These are phyloP conservation scores for Anoplophora glabripennis DNA, from an alignment of 1,140 invertebrate species.

Conservation along the genomic window DNA sequence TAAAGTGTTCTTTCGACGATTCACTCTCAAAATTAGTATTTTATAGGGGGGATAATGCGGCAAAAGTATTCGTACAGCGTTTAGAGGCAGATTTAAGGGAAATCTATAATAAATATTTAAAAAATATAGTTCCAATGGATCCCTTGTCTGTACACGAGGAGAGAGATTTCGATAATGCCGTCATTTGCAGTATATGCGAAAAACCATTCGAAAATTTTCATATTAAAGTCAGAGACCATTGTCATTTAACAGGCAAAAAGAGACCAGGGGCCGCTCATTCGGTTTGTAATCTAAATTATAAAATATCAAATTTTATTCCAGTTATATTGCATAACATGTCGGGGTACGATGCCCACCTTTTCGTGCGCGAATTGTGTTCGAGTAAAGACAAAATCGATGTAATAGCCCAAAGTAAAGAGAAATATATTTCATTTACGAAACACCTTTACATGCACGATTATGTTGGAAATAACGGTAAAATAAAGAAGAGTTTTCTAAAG, in stretches of 20 bases:
- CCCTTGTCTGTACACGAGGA: too few species aligned
- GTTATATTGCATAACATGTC: constrained; percentile 6
- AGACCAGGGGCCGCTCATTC: neutral
- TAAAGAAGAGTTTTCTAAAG: constrained; percentile 21
- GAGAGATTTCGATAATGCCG: too few species aligned
- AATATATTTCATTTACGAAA: constrained; percentile 30
- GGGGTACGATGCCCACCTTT: constrained; percentile 10
- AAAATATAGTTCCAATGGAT: too few species aligned
- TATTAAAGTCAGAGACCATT: constrained; percentile 36
- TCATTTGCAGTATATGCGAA: constrained; percentile 21
- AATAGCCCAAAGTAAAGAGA: constrained; percentile 7
- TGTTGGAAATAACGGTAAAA: constrained; percentile 6
- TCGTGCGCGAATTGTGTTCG: constrained; percentile 1
- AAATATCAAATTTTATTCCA: constrained; percentile 5
- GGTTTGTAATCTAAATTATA: constrained; percentile 2
- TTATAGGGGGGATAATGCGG: neutral
- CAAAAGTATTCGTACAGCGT: neutral
- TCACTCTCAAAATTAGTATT: neutral
- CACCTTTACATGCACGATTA: constrained; percentile 23
- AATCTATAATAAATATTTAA: too few species aligned
- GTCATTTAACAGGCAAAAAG: constrained; percentile 37
- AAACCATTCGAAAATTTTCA: constrained; percentile 26
- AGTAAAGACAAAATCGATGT: neutral
- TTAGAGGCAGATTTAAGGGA: too few species aligned
- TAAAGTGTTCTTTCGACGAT: constrained; percentile 4